Conservation (phyloP, 1,140 invertebrate genomes). For the Portunus trituberculatus region DNA sequence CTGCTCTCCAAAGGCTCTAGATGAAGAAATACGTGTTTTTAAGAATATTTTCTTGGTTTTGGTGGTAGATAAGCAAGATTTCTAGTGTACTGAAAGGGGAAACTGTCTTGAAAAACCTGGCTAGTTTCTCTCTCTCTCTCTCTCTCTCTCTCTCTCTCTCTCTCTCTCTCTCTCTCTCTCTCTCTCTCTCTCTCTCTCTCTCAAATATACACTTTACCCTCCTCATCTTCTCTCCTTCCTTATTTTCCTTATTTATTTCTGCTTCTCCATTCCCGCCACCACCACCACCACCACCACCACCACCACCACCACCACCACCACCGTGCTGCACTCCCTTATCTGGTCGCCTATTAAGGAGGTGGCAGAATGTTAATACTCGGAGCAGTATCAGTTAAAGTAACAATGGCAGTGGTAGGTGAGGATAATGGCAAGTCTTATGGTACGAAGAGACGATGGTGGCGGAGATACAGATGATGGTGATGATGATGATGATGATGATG, state of each 20-base stretch:
- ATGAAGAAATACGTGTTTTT: too few relatives aligned
- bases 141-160: too few relatives aligned
- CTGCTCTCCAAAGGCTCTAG: too few relatives aligned
- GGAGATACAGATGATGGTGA: neutral
- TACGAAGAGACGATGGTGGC: neutral
- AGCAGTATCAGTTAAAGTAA: neutral
- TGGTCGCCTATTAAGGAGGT: neutral
- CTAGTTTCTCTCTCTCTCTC: too few relatives aligned
- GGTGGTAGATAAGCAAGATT: too few relatives aligned
- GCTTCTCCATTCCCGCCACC: neutral
- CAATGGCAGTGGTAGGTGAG: neutral
- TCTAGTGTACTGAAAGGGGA: too few relatives aligned
- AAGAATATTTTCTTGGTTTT: too few relatives aligned
- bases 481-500: neutral
- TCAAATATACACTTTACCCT: neutral
- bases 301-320: too few relatives aligned
- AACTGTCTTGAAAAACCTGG: too few relatives aligned
- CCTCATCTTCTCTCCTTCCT: neutral
- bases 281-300: neutral
- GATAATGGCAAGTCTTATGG: neutral
- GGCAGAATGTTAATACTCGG: neutral
- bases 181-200: neutral
- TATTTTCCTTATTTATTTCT: neutral
- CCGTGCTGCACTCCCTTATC: too few relatives aligned
- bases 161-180: neutral